Conservation (phyloP, 2,797 vertebrate species). For the Tenualosa ilisha region DNA sequence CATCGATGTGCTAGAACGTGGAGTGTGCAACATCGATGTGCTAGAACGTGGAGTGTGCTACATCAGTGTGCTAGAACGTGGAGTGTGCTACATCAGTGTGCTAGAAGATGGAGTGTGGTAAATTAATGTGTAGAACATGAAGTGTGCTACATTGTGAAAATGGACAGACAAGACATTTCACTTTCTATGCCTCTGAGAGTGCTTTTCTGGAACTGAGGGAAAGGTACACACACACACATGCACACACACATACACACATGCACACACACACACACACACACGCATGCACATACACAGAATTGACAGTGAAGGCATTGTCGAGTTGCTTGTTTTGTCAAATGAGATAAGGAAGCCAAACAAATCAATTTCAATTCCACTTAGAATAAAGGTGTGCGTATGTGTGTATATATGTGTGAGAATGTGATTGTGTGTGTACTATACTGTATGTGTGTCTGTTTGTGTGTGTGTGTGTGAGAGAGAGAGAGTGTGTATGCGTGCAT, state of each 20-base stretch:
- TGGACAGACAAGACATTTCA: slow-evolving; percentile 1
- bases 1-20: too few species aligned
- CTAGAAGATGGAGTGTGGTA: too few species aligned
- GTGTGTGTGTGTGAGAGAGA: not conserved
- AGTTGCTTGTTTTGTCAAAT: too few species aligned
- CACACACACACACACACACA: not conserved
- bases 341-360: too few species aligned
- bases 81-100: too few species aligned
- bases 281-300: not conserved
- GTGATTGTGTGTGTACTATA: not conserved
- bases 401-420: not conserved
- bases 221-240: not conserved
- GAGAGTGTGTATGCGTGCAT: not conserved
- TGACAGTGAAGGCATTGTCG: too few species aligned
- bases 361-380: too few species aligned
- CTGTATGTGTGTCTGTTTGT: not conserved
- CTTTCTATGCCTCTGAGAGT: not conserved
- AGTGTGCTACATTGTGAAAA: not conserved
- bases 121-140: too few species aligned
- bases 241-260: not conserved
- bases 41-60: too few species aligned
- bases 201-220: not conserved
- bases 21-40: too few species aligned
- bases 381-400: not conserved
- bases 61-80: too few species aligned